Evolutionary conservation across 2,888 invertebrate species (phyloP).

Genomic region (Nymphalis c-album): DNA sequence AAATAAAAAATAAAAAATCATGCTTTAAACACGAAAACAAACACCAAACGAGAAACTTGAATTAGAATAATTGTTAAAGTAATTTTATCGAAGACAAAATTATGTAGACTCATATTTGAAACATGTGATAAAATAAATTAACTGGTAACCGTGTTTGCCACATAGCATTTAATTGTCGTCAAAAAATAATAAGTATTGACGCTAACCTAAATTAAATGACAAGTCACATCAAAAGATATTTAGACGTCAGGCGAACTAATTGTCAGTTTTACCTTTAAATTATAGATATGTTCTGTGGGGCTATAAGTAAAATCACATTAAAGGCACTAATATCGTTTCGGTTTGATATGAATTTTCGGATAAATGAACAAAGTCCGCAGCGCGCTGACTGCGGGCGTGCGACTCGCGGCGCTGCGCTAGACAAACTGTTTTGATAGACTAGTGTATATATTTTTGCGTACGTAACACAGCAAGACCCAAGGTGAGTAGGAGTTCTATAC

Average conservation of each 20-base stretch:
- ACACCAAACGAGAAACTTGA: too few relatives aligned
- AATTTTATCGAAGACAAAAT: not conserved
- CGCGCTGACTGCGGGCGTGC: slow-evolving; percentile 50
- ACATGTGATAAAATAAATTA: slow-evolving; percentile 18
- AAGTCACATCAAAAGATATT: slow-evolving; percentile 23
- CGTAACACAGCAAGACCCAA: slow-evolving; percentile 69
- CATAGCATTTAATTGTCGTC: slow-evolving; percentile 11
- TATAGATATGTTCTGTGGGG: not conserved
- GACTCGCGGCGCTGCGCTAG: slow-evolving; percentile 54
- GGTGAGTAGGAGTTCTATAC: slow-evolving; percentile 67
- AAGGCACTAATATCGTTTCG: slow-evolving; percentile 20
- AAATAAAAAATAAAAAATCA: too few relatives aligned
- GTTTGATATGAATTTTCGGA: slow-evolving; percentile 11
- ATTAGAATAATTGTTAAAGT: too few relatives aligned
- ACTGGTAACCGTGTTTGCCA: slow-evolving; percentile 1
- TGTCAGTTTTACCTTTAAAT: slow-evolving; percentile 15
- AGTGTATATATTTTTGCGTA: slow-evolving; percentile 70
- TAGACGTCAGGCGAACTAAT: slow-evolving; percentile 4
- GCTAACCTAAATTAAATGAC: slow-evolving; percentile 20
- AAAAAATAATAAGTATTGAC: slow-evolving; percentile 20
- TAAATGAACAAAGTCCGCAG: slow-evolving; percentile 10
- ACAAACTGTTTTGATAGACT: slow-evolving; percentile 78
- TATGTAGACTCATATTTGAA: not conserved
- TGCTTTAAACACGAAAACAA: too few relatives aligned
- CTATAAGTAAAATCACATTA: slow-evolving; percentile 12